Evolutionary conservation across 2,888 invertebrate genomes (phyloP), one percentile per base, ranked within the genome.

Genomic region (Emmelina monodactyla): DNA sequence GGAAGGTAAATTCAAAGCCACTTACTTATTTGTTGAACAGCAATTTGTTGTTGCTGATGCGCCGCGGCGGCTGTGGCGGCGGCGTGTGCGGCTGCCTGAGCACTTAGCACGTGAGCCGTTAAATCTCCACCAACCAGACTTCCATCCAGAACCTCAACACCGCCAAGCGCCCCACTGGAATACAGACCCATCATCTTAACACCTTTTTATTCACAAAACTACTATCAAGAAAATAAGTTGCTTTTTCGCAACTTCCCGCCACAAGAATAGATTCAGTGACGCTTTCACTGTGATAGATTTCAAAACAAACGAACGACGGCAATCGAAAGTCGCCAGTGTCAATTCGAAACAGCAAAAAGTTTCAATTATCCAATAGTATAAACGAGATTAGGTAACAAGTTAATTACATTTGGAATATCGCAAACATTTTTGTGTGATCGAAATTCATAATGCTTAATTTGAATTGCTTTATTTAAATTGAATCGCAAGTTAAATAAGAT

Each of bases 81-180:
- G 25, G 79, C 76, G 37, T 82, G 64, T 2, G 81, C 82, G 49
- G 75, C 82, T 47, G 72, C 83, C 60, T 68, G 82, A 46, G 75
- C 72, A 51, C 61, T 72, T 46, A 79, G 48, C 37, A 78, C 73
- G 42, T 73, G 73, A 4, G 76, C 70, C 32, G 72, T 69, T 53
- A 78, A 53, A 48, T 76, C 75, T 13, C 69, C 69, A 36, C 76
- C 70, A 33, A 72, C 68, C 55, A 75, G 45, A 33, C 78, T 62
- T 41, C 76, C 58, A 54, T 67, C 79, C 47, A 79, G 56, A 49
- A 79, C 73, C 44, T 76, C 78, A 51, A 78, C 69, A 40, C 78
- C 72, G 65, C 71, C 62, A 62, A 84, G 79, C 55, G 83, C 82
- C 51, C 84, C 84, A 58, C 85, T 78, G 63, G 78, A 78, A 78